These are phyloP conservation scores for Macaca fascicularis DNA, from an alignment of 2,113 vertebrate species.

Conservation along the genomic window DNA sequence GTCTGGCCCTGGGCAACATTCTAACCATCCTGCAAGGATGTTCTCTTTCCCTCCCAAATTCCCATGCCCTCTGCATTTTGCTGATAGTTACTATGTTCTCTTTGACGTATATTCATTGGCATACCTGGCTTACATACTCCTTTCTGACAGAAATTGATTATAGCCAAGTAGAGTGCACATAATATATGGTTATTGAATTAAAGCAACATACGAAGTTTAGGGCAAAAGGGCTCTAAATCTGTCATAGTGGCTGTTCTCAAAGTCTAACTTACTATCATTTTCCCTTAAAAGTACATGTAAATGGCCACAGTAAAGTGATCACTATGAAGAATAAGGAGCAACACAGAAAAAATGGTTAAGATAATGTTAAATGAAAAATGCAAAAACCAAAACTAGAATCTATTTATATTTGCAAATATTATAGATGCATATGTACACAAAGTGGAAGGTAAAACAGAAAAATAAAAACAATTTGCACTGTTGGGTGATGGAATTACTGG, in stretches of 20 bases:
- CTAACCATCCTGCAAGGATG: neutral
- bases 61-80: neutral
- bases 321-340: neutral
- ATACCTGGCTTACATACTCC: neutral
- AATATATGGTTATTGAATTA: neutral
- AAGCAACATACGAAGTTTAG: neutral
- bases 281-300: neutral
- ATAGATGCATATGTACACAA: conserved; percentile 41
- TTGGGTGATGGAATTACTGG: neutral
- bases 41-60: neutral
- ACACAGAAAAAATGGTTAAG: neutral
- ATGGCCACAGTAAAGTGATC: neutral
- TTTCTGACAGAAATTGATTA: conserved; percentile 21
- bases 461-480: conserved; percentile 48
- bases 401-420: conserved; percentile 40
- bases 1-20: neutral
- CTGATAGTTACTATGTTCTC: neutral
- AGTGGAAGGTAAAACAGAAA: conserved; percentile 53
- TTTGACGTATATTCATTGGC: neutral
- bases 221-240: neutral
- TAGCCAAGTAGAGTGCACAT: neutral
- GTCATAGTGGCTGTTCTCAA: neutral
- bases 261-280: neutral
- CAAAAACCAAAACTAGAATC: neutral
- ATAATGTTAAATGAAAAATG: neutral